Percentiles rank a stretch among this genome's conserved stretches.
Evolutionary conservation across 2,797 vertebrate genomes (phyloP).

Genomic region (Enteromius fasciolatus): DNA sequence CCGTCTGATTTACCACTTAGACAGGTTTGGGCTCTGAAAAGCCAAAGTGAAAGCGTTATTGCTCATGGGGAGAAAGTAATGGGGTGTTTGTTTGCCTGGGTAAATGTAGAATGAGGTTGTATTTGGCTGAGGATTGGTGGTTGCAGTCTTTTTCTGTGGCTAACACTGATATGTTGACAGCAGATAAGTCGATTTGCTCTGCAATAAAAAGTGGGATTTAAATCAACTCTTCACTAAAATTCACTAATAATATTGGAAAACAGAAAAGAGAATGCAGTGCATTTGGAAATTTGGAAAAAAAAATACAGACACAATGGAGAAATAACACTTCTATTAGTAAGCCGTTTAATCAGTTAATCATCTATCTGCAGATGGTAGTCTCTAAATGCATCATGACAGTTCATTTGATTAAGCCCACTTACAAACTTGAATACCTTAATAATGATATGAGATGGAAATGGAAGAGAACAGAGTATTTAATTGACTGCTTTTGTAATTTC

Average conservation of each 20-base stretch:
- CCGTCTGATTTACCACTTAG: conserved; percentile 40
- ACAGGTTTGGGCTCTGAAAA: conserved; percentile 16
- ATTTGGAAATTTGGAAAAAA: no score
- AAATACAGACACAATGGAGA: background rate
- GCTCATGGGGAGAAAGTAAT: conserved; percentile 29
- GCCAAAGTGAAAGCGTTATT: background rate
- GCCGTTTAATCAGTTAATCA: background rate
- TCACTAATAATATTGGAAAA: background rate
- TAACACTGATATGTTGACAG: background rate
- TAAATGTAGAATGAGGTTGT: conserved; percentile 18
- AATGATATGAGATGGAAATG: background rate
- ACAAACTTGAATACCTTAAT: background rate
- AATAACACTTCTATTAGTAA: background rate
- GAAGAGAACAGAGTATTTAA: background rate
- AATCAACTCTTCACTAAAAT: background rate
- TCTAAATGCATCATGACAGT: conserved; percentile 16
- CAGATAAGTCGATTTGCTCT: background rate
- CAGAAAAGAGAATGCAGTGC: background rate
- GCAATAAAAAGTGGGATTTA: background rate
- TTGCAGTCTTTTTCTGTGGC: background rate
- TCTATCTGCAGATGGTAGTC: conserved; percentile 12
- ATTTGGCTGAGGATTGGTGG: background rate
- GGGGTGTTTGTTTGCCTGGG: conserved; percentile 41
- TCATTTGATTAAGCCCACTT: conserved; percentile 36
- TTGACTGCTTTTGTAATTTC: background rate